Base-by-base conservation (phyloP, 2,113 vertebrate species). In the Leucosticte australis region DNA sequence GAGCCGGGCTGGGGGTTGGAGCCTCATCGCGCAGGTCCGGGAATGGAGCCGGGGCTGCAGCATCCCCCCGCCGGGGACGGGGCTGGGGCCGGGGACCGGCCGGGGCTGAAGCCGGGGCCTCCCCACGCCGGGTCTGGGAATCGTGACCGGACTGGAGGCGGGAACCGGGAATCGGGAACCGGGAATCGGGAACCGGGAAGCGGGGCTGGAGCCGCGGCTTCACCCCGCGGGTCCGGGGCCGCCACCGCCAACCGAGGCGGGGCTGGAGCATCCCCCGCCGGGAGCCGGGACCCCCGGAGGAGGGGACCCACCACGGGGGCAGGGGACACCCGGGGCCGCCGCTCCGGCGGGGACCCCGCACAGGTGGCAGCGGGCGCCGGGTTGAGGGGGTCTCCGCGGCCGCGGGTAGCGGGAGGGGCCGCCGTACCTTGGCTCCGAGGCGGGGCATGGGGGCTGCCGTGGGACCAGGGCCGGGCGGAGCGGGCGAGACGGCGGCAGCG, bases 391-490 rank as follows among this genome's bases (percentile, higher is more conserved):
- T 64, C 37, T 64, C 75, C 59, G 59, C 37, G 59, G 47, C 75
- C 59, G 59, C 16, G n/a, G 89, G 62, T 23, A 82, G 67, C 67
- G 76, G 71, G 81, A 83, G 57, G 46, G n/a, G 17, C 57, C 83
- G 79, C 78, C 79, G 62, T 94, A 95, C 94, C 95, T 90, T 71
- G 52, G 67, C 49, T 69, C 71, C 65, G 76, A 56, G 37, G 77
- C 49, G 83, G 70, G 87, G 55, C 82, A 78, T 81, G 47, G 63
- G 71, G 82, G 49, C 44, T n/a, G 89, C 41, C 65, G 88, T 50
- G 57, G 62, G 56, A 82, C 84, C 63, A 49, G 92, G 65, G 75
- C 90, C 85, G 87, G 84, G 87, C 81, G 71, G 31, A 31, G 55
- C 55, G 87, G 93, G 78, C 68, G 89, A 60, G 37, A 69, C 78